phyloP scores from a whole-genome alignment of 1,140 invertebrate species.

The Trigoniulus corallinus region DNA sequence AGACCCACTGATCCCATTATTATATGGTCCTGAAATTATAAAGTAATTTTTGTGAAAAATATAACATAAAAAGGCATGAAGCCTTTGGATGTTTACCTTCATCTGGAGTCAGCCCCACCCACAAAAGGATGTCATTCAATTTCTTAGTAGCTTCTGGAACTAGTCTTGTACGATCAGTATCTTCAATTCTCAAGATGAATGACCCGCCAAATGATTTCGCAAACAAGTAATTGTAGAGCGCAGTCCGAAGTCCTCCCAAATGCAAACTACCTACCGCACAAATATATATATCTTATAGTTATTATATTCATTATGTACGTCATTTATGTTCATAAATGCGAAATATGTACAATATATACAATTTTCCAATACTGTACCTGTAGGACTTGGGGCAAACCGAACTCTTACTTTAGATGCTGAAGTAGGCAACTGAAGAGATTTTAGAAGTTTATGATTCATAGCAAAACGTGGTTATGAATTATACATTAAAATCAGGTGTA shows the following conservation, averaged over 20 bases:
- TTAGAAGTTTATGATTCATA: not conserved
- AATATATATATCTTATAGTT: no score
- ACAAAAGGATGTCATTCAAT: not conserved
- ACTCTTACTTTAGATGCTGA: not conserved
- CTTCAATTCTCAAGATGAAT: not conserved
- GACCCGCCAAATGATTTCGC: not conserved
- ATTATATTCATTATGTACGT: no score
- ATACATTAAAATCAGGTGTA: no score
- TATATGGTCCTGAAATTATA: not conserved
- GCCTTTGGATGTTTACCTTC: not conserved
- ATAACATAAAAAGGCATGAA: no score
- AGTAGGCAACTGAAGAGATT: not conserved
- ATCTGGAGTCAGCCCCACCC: not conserved
- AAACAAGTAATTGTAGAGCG: not conserved
- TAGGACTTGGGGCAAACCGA: not conserved
- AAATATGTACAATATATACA: not conserved
- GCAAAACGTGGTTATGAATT: no score
- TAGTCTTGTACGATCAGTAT: not conserved
- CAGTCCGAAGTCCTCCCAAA: not conserved
- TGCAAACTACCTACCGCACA: not conserved
- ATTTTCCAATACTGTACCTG: not conserved
- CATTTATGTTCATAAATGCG: not conserved
- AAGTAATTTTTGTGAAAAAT: no score
- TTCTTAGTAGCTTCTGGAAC: not conserved
- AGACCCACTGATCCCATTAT: not conserved